Base-by-base conservation (phyloP, 1,140 invertebrate species). In the Cyphomyrmex costatus region DNA sequence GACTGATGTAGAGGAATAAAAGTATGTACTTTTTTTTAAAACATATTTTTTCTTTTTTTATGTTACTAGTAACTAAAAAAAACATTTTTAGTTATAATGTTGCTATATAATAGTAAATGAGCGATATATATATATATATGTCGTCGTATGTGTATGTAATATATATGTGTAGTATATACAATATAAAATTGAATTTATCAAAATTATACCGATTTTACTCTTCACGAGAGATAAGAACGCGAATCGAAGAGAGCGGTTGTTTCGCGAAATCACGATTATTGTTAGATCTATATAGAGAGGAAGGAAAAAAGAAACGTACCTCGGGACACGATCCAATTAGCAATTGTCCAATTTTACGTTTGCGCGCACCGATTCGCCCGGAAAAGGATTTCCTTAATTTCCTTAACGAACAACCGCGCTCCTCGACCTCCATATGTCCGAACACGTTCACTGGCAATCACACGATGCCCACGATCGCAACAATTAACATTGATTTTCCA, bases 301-400 rank as follows among this genome's bases (percentile, higher is more conserved):
- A 74, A 83, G 70, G 30, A 74, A 73, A 60, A 46, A 33, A 74
- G 10, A 46, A 73, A 61, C 60, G 19, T 33, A 14, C 16, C 66
- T 46, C 68, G 68, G 7, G 21, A 14, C n/a, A 73, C 14, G 24
- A 36, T 74, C 24, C 33, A 74, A 74, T 74, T 74, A 74, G 56
- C 53, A 74, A 83, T 83, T 73, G 79, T 83, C 68, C 36, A 73
- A 60, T 83, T 74, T 83, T 68, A 30, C 53, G 79, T 85, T 78
- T 33, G 58, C 70, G 36, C 33, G 68, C 19, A 19, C 3, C 56
- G 42, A 84, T 76, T 24, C 65, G 79, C 14, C 49, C 79, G 24
- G 68, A 83, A 83, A 60, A 74, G 36, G 36, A 71, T 82, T 82
- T 71, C 53, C 79, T 82, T 71, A 56, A 74, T 83, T 74, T 83